Evolutionary conservation across 2,113 vertebrate genomes (phyloP), one percentile per base, ranked within the genome.

Genomic region (Otus sunia): DNA sequence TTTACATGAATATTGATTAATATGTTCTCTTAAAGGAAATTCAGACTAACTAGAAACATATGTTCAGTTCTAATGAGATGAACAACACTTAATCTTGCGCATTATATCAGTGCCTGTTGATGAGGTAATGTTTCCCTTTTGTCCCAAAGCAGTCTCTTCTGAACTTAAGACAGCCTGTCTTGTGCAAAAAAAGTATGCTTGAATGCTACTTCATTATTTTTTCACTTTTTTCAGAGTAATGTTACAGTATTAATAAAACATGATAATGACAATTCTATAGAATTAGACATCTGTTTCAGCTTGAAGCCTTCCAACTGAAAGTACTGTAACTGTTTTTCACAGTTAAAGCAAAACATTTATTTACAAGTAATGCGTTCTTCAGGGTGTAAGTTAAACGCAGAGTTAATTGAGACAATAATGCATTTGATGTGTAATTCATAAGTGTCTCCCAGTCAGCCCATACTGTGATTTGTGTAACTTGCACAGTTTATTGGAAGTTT

Each of bases 251-350:
- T 94, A 86, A 69, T 79, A 67, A 78, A 92, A 22, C 30, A 47
- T 72, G 21, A n/a, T 84, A 78, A 63, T 89, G 5, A 66, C 19
- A 49, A 4, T 69, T 85, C 36, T 85, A 0, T 74, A 79, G 74
- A 91, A 39, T 53, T 73, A 3, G 43, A 43, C 30, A 72, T 56
- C 73, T 91, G 49, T 72, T 96, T 50, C 89, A 81, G 37, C 43
- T 86, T 88, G 72, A 92, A 94, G n/a, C 53, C 47, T 73, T 95
- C 95, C 50, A 90, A 18, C 26, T 92, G 58, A 36, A 91, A 86
- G 32, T 39, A 22, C 47, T 86, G 27, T 67, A 18, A 81, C 71
- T 89, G 36, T 74, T 83, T 92, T 89, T 67, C 56, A 67, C 17
- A 84, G 29, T 41, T 89, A n/a, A 76, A 59, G 19, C 11, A 41